Percentiles rank a stretch among this genome's conserved stretches.
Conservation (phyloP, 1,140 invertebrate genomes). For the Hydropsyche tenuis region DNA sequence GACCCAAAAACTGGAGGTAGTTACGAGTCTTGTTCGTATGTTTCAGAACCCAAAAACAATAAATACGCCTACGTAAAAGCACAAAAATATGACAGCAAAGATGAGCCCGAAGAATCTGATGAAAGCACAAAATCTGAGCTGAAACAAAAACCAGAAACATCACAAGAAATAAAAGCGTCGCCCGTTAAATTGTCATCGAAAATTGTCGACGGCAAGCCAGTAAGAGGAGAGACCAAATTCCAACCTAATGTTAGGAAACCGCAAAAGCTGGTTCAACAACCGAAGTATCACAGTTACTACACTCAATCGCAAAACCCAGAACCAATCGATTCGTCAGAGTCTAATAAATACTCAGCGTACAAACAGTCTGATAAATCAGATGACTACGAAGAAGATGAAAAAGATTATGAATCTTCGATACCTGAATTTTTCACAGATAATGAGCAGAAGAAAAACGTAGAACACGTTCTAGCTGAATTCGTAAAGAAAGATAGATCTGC, state of each 20-base stretch:
- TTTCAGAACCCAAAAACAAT: conserved; percentile 71
- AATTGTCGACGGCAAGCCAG: conserved; percentile 37
- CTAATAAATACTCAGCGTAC: conserved; percentile 52
- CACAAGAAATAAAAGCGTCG: conserved; percentile 35
- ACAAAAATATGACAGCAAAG: conserved; percentile 65
- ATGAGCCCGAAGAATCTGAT: conserved; percentile 61
- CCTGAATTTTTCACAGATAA: conserved; percentile 60
- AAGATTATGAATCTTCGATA: conserved; percentile 60
- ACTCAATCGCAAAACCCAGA: conserved; percentile 47
- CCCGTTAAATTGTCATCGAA: conserved; percentile 39
- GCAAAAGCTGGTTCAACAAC: conserved; percentile 37
- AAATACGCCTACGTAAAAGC: conserved; percentile 72
- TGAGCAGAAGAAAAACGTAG: conserved; percentile 68
- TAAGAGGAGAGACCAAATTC: conserved; percentile 38
- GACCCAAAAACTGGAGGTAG: conserved; percentile 72
- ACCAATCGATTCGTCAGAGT: conserved; percentile 29
- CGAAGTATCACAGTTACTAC: conserved; percentile 56
- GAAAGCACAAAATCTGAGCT: conserved; percentile 54
- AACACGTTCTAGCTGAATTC: conserved; percentile 73
- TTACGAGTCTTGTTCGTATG: conserved; percentile 75
- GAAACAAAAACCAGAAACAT: conserved; percentile 40
- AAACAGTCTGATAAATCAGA: conserved; percentile 52
- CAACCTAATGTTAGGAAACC: conserved; percentile 30
- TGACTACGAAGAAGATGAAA: conserved; percentile 51
- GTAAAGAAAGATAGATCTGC: conserved; percentile 71